These are phyloP conservation scores for Graptemys geographica DNA, from an alignment of 2,797 vertebrate species.

Conservation along the genomic window DNA sequence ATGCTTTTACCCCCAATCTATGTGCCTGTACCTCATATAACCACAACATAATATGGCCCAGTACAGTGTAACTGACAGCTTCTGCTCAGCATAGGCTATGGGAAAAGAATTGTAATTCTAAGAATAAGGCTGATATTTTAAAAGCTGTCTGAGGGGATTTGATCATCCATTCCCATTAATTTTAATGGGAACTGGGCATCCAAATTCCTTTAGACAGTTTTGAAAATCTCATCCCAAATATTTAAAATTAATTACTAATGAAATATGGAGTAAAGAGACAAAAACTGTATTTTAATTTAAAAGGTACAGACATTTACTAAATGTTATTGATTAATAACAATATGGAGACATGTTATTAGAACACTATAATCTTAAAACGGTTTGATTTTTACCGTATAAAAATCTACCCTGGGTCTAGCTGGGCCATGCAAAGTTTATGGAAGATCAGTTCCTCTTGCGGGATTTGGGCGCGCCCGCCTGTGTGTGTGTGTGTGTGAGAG, in stretches of 20 bases:
- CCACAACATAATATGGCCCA: fast-evolving
- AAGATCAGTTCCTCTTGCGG: neutral
- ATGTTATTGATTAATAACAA: neutral
- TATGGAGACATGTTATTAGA: neutral
- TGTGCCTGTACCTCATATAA: neutral
- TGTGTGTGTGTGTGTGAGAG: neutral
- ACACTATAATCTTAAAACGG: neutral
- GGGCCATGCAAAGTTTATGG: neutral
- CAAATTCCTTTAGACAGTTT: fast-evolving
- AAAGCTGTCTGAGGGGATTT: neutral
- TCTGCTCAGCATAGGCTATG: neutral
- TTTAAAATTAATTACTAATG: neutral
- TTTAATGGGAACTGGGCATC: neutral
- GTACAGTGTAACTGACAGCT: neutral
- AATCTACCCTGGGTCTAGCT: neutral
- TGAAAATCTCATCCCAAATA: neutral
- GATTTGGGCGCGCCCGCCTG: too few relatives aligned
- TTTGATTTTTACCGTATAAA: neutral
- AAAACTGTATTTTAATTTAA: neutral
- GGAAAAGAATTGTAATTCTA: fast-evolving
- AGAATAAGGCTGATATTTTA: neutral
- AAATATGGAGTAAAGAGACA: neutral
- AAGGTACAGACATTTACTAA: neutral
- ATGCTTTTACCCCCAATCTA: neutral
- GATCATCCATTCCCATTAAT: neutral